phyloP scores from a whole-genome alignment of 2,797 vertebrate genomes.

The Coracias cyanogaster region DNA sequence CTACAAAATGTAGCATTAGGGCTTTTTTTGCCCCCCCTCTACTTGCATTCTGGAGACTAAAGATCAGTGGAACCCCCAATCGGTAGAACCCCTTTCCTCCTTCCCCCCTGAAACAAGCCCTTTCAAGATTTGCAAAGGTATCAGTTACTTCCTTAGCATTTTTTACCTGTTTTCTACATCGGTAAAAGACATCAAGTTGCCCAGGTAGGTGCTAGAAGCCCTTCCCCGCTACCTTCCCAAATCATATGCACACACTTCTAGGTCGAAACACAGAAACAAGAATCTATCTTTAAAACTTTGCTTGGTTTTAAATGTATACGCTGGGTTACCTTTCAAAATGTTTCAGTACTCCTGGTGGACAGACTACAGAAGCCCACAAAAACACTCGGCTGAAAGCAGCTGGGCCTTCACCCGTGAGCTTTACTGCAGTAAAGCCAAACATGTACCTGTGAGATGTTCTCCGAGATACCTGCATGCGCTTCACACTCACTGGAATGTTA shows the following conservation, averaged over 20 bases:
- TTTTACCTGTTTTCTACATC: neutral
- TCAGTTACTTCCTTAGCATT: neutral
- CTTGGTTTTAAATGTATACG: neutral
- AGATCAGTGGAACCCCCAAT: neutral
- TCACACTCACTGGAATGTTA: neutral
- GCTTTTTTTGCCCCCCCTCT: neutral
- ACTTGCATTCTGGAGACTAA: neutral
- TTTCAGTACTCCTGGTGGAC: neutral
- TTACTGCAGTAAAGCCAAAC: neutral
- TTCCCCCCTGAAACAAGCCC: neutral
- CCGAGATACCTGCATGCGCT: fast-evolving
- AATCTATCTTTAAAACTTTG: neutral
- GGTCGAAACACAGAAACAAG: neutral
- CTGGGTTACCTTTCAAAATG: neutral
- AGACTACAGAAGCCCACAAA: neutral
- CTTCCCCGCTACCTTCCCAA: neutral
- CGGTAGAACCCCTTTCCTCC: neutral
- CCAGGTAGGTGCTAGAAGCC: neutral
- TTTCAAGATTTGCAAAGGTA: neutral
- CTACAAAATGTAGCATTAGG: neutral
- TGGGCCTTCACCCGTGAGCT: neutral
- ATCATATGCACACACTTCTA: neutral
- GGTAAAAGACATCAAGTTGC: neutral
- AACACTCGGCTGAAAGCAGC: neutral
- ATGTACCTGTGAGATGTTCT: fast-evolving